phyloP scores from a whole-genome alignment of 2,113 vertebrate species.

The Lepus americanus region DNA sequence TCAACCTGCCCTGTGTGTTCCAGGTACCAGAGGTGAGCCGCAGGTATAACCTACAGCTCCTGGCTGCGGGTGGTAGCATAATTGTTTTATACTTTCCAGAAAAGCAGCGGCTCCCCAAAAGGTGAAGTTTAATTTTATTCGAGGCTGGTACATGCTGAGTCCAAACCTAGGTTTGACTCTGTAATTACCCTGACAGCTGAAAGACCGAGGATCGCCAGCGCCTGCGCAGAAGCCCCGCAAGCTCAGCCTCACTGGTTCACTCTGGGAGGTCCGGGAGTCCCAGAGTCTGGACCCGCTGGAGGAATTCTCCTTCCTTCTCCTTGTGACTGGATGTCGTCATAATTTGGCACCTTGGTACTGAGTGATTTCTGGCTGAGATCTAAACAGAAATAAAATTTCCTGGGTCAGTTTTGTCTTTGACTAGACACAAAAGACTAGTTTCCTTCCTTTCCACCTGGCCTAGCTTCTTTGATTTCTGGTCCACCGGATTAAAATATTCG shows the following conservation, averaged over 20 bases:
- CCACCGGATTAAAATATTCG: neutral
- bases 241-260: constrained; percentile 11
- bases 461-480: constrained; percentile 8
- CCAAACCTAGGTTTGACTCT: constrained; percentile 62
- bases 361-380: constrained; percentile 46
- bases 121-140: constrained; percentile 82
- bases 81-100: constrained; percentile 75
- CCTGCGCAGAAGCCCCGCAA: neutral
- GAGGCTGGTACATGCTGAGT: constrained; percentile 61
- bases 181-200: constrained; percentile 74
- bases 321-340: neutral
- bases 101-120: constrained; percentile 65
- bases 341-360: constrained; percentile 50
- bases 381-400: neutral
- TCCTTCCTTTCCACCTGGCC: neutral
- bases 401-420: constrained; percentile 48
- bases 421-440: neutral
- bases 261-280: neutral
- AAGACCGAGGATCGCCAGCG: constrained; percentile 61
- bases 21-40: constrained; percentile 68
- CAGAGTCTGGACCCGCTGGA: neutral
- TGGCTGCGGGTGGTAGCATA: constrained; percentile 72
- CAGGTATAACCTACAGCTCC: constrained; percentile 73
- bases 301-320: neutral
- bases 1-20: constrained; percentile 48